Base-by-base conservation (phyloP, 2,888 invertebrate species). In the Drosophila quinaria region DNA sequence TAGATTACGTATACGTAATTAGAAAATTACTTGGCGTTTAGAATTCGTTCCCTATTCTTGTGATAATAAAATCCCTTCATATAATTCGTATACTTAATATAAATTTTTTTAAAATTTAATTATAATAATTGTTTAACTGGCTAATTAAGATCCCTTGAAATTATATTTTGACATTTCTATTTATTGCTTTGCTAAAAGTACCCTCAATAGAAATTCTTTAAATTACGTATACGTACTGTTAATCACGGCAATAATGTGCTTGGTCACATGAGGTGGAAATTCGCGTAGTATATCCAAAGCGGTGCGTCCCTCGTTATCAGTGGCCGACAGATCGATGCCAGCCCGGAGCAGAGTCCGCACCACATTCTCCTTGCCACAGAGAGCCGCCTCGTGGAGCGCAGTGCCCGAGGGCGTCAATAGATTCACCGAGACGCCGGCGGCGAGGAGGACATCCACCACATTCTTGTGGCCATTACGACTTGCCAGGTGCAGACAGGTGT, bases 401-500 rank as follows among this genome's bases (percentile, higher is more conserved):
- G 97, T 97, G 0, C 98, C 98, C 35, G 96, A 95, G 68, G 96
- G 95, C 13, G 98, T 97, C 81, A 96, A 94, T 35, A 96, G 94
- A 93, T 98, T 98, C 5, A 98, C 97, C 91, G 97, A 96, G 86
- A 98, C 96, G 0, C 98, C 98, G 17, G 97, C 96, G 11, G 95
- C 95, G 54, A 98, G 94, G 3, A 98, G 94, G 0, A 96, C 95
- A 86, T 96, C 95, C 35, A 98, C 98, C 41, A 98, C 97, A 59
- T 95, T 95, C 92, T 96, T 96, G 93, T 97, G 97, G 6, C 98
- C 99, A 93, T 98, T 97, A 80, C 97, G 95, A 91, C 97, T 97
- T 70, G 98, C 98, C 77, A 98, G 94, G 92, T 98, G 98, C n/a
- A 99, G 98, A 97, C 10, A 98, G 96, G 90, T 97, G 96, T 68